Evolutionary conservation across 2,113 vertebrate genomes (phyloP), one percentile per base, ranked within the genome.

Genomic region (Puffinus mauretanicus): DNA sequence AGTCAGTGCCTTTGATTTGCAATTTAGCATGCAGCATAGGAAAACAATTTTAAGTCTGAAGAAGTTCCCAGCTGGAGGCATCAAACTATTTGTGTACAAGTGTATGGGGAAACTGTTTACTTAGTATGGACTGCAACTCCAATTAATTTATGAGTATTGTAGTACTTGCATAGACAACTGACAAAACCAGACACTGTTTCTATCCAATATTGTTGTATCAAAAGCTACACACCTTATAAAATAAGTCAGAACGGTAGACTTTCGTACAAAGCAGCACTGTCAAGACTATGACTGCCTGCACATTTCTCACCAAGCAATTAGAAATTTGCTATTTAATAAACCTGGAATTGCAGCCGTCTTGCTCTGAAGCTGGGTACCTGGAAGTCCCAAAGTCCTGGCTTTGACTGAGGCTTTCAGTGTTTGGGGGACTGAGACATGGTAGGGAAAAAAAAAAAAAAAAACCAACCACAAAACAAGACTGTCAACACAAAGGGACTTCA

Each of bases 271-370:
- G 62, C 32, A 25, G 20, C 13, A 4, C 44, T 42, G 34, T 46
- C 60, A 66, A 52, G 32, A 36, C 29, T 36, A 18, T 0, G 6
- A 34, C 13, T 42, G 22, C 29, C 38, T 58, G 64, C 36, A 11
- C 1, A 16, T 51, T 71, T 46, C 73, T 81, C 57, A 66, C 46
- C 17, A 55, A 87, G 32, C 22, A 61, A 38, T 40, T 32, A 42
- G 34, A 49, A 66, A 44, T 27, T 16, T 70, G 9, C 13, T 67
- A 18, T 22, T 80, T 64, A 60, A 24, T 49, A 60, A 32, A 65
- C 17, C 5, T 0, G 0, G 13, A 32, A 44, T 30, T 36, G 24
- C 27, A 75, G 25, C 34, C 1, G 2, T 22, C 57, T 25, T 47
- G 11, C 51, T 81, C 57, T 34, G 21, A 71, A 77, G 32, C 17